Evolutionary conservation across 2,888 invertebrate genomes (phyloP).

Genomic region (Ophion obscuratus): DNA sequence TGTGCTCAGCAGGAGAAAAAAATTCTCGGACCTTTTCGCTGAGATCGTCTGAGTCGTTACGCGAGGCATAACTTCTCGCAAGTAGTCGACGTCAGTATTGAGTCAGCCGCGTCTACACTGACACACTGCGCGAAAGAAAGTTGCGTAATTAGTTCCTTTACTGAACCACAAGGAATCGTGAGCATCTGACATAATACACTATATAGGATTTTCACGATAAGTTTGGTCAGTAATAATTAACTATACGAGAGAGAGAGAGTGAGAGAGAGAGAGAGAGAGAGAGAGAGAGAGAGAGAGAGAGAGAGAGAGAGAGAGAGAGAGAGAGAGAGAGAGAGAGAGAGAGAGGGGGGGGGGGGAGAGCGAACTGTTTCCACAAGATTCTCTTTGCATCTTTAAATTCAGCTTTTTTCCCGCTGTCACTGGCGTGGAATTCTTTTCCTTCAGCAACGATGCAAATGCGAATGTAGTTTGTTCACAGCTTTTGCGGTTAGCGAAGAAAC

Average conservation of each 20-base stretch:
- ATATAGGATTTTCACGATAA: not conserved
- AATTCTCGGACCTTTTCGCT: constrained; percentile 20
- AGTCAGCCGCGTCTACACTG: constrained; percentile 32
- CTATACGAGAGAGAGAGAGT: too few relatives aligned
- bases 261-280: not conserved
- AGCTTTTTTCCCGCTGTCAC: constrained; percentile 19
- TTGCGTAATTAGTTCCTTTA: not conserved
- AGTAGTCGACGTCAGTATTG: constrained; percentile 38
- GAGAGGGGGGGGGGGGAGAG: not conserved
- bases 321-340: constrained; percentile 18
- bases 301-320: not conserved
- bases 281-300: constrained; percentile 8
- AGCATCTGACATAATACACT: not conserved
- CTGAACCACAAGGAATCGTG: not conserved
- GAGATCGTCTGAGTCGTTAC: constrained; percentile 37
- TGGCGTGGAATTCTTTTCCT: constrained; percentile 12
- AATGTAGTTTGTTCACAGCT: constrained; percentile 17
- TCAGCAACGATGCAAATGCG: constrained; percentile 31
- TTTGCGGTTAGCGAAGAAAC: constrained; percentile 41
- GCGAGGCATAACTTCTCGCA: constrained; percentile 31
- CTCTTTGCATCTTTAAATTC: constrained; percentile 35
- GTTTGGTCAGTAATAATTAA: too few relatives aligned
- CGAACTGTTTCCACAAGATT: not conserved
- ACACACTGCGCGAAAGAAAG: not conserved
- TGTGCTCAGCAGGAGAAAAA: constrained; percentile 1